A percentile compares a stretch with the other conserved stretches of the same genome.
phyloP scores from a whole-genome alignment of 1,140 invertebrate genomes.

The Drosophila rhopaloa region DNA sequence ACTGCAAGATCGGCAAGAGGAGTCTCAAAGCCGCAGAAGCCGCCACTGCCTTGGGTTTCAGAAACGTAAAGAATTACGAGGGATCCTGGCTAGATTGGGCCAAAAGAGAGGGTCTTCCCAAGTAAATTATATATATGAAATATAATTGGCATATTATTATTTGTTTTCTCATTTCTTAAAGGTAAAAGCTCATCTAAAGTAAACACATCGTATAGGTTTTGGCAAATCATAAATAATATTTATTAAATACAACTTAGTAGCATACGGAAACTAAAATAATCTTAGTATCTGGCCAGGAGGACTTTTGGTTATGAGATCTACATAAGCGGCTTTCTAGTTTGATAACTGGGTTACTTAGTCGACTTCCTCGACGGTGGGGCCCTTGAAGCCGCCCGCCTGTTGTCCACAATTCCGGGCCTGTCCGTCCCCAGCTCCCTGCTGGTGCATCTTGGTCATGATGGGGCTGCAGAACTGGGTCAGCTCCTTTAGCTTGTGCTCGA shows the following conservation, averaged over 20 bases:
- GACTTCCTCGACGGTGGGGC: conserved; percentile 90
- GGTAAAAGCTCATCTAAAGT: background rate
- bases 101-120: conserved; percentile 85
- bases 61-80: conserved; percentile 84
- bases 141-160: background rate
- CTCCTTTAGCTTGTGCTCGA: conserved; percentile 87
- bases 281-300: background rate
- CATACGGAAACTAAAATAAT: background rate
- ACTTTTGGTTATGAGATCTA: conserved; percentile 26
- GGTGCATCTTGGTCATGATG: conserved; percentile 87
- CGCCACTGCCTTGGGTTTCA: conserved; percentile 86
- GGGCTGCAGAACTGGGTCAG: conserved; percentile 86
- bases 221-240: conserved; percentile 12
- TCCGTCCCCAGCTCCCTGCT: conserved; percentile 70
- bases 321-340: background rate
- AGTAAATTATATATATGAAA: conserved; percentile 21
- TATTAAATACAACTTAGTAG: conserved; percentile 34
- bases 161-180: background rate
- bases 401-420: conserved; percentile 82
- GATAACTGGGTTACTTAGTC: conserved; percentile 85
- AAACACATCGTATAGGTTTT: background rate
- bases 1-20: conserved; percentile 87
- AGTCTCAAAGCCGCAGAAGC: conserved; percentile 86
- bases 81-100: conserved; percentile 85
- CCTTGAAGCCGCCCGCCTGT: conserved; percentile 77